Evolutionary conservation across 2,888 invertebrate species (phyloP), one percentile per base, ranked within the genome.

Genomic region (Sminthurides aquaticus): DNA sequence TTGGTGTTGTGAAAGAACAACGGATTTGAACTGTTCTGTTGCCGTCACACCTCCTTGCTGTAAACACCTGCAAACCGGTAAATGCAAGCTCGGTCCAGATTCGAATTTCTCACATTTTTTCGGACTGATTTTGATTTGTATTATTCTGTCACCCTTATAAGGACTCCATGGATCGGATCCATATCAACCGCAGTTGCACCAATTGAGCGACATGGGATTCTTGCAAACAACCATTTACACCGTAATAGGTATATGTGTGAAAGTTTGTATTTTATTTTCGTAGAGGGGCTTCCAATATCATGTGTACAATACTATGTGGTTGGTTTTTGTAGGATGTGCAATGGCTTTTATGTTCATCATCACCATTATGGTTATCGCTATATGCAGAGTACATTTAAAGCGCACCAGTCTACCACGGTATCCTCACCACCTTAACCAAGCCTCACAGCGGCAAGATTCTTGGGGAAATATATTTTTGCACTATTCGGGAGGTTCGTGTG

Each of bases 11-110:
- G 81, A 82, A 75, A 77, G 78, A 65, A 69, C 68, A 20, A 61
- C 69, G 18, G 76, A 77, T 60, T 71, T 74, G 2, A 81, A 81
- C 70, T 83, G 82, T 72, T 80, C 79, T 2, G 79, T 78, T 5
- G 79, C 77, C 48, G 78, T 79, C 66, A 76, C 78, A 59, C 81
- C 79, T 2, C 75, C 76, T 34, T 83, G 82, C 74, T 83, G 82
- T 70, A 78, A 66, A 18, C 69, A 71, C 26, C 62, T 72, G 25
- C 56, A 67, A 2, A 64, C 68, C 63, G 63, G 72, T 71, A 70
- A 69, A 20, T 27, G 20, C 3, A 15, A 26, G 28, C n/a, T 20
- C 20, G 8, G 43, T 34, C 43, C 43, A 43, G 43, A 43, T 43
- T 43, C 11, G 43, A n/a, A n/a, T n/a, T n/a, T n/a, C n/a, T n/a